Evolutionary conservation across 2,888 invertebrate genomes (phyloP), one percentile per base, ranked within the genome.

Genomic region (Thereva unica): DNA sequence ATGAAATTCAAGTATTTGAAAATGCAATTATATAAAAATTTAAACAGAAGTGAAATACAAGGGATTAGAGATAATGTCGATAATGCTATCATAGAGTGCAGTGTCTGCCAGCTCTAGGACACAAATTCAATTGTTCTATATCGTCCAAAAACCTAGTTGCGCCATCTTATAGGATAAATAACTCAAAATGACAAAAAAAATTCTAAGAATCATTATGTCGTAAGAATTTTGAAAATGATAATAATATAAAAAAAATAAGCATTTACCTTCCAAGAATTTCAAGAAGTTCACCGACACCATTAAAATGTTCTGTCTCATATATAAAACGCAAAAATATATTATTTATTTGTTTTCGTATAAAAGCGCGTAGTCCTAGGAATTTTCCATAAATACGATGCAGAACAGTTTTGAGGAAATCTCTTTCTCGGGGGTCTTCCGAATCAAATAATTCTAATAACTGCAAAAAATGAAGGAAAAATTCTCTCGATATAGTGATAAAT

Each of bases 241-340:
- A 34, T 56, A 45, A 64, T n/a, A 5, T 34, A 55, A 54, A 41
- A 23, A 55, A 54, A 41, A 23, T 6, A 7, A 42, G 41, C 34
- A 35, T 74, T 77, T 77, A 89, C 89, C 88, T 89, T 80, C 97
- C 97, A 78, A 97, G 87, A 79, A 97, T 97, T 86, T 97, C 97
- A 77, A 97, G 85, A 75, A 97, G 84, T 82, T 97, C 97, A 70
- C 95, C 96, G 76, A 97, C 95, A 74, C 97, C 97, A 83, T 97
- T 98, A 83, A 96, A 96, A 82, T 94, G 95, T 83, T 97, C 97
- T 75, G 96, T 97, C 86, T 98, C 97, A 85, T 97, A 97, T 81
- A 97, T 96, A 87, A 97, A 97, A 86, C 96, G 94, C 82, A 72
- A 83, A 78, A 97, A 96, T 82, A 96, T 95, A 84, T 97, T 96